These are phyloP conservation scores for Euproctis similis DNA, from an alignment of 2,888 invertebrate genomes.

Conservation along the genomic window DNA sequence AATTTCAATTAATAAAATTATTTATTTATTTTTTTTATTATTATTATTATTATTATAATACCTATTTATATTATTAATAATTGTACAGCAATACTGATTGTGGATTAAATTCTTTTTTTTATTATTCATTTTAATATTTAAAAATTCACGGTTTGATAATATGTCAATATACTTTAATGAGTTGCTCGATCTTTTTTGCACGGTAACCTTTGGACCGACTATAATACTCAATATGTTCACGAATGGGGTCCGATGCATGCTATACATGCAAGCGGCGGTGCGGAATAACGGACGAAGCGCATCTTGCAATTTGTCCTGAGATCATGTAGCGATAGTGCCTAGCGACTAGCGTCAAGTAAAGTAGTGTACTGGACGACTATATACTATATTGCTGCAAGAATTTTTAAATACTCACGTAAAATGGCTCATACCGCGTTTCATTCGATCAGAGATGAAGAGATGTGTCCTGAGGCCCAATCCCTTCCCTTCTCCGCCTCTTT, in stretches of 20 bases:
- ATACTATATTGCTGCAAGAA: conserved; percentile 9
- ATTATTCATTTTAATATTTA: conserved; percentile 3
- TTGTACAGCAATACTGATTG: not conserved
- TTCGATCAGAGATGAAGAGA: no score
- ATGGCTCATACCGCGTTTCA: no score
- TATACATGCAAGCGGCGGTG: conserved; percentile 35
- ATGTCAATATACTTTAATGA: no score
- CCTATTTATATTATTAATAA: not conserved
- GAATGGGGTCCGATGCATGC: conserved; percentile 27
- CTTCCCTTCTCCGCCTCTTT: no score
- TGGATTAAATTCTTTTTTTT: conserved; percentile 13
- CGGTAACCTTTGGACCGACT: conserved; percentile 28
- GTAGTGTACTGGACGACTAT: conserved; percentile 24
- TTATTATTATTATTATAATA: no score
- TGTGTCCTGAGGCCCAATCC: no score
- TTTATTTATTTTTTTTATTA: no score
- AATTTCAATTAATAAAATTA: no score
- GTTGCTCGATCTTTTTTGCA: conserved; percentile 17
- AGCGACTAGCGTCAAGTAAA: conserved; percentile 39
- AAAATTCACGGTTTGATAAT: no score
- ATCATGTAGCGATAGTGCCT: conserved; percentile 42
- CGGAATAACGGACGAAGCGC: conserved; percentile 34
- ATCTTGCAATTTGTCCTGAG: conserved; percentile 52
- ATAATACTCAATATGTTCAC: conserved; percentile 34
- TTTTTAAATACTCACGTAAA: no score